Percentiles rank a stretch among this genome's conserved stretches.
Conservation (phyloP, 2,113 vertebrate species). For the Sinocyclocheilus anophthalmus region DNA sequence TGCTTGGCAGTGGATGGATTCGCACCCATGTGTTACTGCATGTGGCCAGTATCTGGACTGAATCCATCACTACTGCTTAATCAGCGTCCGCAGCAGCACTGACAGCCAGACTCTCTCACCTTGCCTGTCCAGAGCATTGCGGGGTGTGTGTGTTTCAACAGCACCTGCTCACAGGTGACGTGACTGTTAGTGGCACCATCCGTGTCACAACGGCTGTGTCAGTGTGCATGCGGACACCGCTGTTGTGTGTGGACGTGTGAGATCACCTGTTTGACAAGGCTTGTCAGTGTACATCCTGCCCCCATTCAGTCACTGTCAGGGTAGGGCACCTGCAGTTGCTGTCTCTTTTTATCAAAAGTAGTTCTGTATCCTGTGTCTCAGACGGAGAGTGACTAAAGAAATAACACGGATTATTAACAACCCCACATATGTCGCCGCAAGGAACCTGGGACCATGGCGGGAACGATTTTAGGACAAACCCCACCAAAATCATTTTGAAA, state of each 20-base stretch:
- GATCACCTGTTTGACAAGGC: constrained; percentile 69
- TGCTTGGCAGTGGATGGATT: constrained; percentile 9
- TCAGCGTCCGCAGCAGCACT: constrained; percentile 9
- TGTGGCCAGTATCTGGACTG: constrained; percentile 25
- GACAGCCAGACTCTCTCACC: constrained; percentile 51
- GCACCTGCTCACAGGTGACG: constrained; percentile 62
- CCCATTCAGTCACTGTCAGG: constrained; percentile 79
- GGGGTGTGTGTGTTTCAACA: constrained; percentile 30
- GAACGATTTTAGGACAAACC: constrained; percentile 22
- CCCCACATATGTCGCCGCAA: constrained; percentile 45
- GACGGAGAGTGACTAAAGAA: constrained; percentile 53
- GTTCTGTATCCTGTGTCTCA: constrained; percentile 73
- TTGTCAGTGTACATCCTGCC: constrained; percentile 77
- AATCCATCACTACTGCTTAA: constrained; percentile 38
- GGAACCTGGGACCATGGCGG: constrained; percentile 55
- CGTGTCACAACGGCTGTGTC: constrained; percentile 61
- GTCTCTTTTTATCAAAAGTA: constrained; percentile 74
- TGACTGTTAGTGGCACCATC: constrained; percentile 65
- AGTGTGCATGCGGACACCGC: constrained; percentile 54
- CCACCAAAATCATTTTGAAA: neutral
- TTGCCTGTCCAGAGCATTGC: constrained; percentile 26
- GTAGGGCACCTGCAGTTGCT: constrained; percentile 65
- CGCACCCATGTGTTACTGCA: constrained; percentile 28
- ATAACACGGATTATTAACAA: constrained; percentile 50
- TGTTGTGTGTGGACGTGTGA: constrained; percentile 49